Percentiles rank a stretch among this genome's conserved stretches.
These are phyloP conservation scores for Aurelia aurita DNA, from an alignment of 30 jellyfish, hydroid and myxozoan genomes.

Conservation along the genomic window DNA sequence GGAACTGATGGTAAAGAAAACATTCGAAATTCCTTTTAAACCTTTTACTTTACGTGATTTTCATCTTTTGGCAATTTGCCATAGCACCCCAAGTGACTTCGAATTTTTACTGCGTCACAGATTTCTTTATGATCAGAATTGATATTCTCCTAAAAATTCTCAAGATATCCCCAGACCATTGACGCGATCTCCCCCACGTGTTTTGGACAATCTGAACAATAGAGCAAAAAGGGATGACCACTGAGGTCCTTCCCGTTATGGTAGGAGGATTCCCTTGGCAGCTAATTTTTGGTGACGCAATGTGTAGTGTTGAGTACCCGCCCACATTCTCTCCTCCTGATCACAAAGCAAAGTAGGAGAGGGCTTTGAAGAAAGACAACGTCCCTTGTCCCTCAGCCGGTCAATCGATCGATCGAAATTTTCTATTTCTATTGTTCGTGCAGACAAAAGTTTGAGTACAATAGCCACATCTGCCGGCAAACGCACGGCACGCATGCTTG, in stretches of 20 bases:
- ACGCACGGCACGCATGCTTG: slow-evolving; percentile 68
- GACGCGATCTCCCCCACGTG: too few relatives aligned
- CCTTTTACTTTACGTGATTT: background rate
- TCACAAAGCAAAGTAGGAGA: too few relatives aligned
- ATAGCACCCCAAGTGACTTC: background rate
- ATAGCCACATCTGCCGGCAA: slow-evolving; percentile 87
- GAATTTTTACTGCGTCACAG: slow-evolving; percentile 56
- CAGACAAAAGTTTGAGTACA: slow-evolving; percentile 68
- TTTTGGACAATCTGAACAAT: too few relatives aligned
- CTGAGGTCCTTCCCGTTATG: background rate
- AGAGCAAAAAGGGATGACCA: background rate
- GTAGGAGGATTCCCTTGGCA: slow-evolving; percentile 35
- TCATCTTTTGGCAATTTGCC: background rate
- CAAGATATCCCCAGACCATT: slow-evolving; percentile 29
- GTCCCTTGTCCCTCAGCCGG: too few relatives aligned
- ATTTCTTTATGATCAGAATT: background rate
- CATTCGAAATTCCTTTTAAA: background rate
- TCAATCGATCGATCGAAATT: slow-evolving; percentile 15
- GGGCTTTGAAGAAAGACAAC: too few relatives aligned
- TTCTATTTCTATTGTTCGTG: slow-evolving; percentile 15
- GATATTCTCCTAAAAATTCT: background rate
- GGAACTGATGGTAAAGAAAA: too few relatives aligned
- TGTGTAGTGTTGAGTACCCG: slow-evolving; percentile 41
- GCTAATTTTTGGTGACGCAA: slow-evolving; percentile 35
- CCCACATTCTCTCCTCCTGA: slow-evolving; percentile 36